Evolutionary conservation across 1,140 invertebrate species (phyloP), one percentile per base, ranked within the genome.

Genomic region (Leptopilina clavipes): DNA sequence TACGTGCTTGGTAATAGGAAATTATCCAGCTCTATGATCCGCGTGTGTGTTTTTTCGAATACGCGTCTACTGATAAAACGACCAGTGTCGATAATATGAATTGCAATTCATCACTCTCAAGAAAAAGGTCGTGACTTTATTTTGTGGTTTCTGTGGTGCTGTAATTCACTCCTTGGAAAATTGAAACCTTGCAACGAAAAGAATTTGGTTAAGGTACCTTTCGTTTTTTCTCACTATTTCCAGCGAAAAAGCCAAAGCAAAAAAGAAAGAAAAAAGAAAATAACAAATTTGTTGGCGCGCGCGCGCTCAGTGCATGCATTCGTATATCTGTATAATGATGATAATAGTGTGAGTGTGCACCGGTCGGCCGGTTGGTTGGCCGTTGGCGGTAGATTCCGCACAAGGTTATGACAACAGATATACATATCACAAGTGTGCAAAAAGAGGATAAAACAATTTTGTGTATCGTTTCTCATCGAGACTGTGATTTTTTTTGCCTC

Each of bases 21-120:
- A 5, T n/a, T 52, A 52, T 52, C 48, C 17, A n/a, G n/a, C n/a
- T 52, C 48, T n/a, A 52, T 52, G 48, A 72, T 52, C 44, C 48
- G 48, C 48, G 48, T 74, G 45, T 71, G 44, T 72, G 31, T 56
- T 31, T 73, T 73, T 70, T 80, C 56, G n/a, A 54, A 75, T 65
- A 71, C 59, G 73, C 74, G 73, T 73, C 52, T 40, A 40, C 37
- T 52, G 48, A 52, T 52, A 52, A 52, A 52, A 48, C 45, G 43
- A 44, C 43, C 83, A 76, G 65, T 79, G 74, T 81, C 25, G 45
- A 43, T 77, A 83, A 82, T 79, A 83, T 83, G 82, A 83, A 79
- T 81, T 83, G 77, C 79, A 73, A n/a, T n/a, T n/a, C n/a, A n/a
- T n/a, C 70, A 79, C n/a, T 65, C 59, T 71, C 52, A 12, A 74